Base-by-base conservation (phyloP, 2,113 vertebrate genomes). In the Spilogale gracilis region DNA sequence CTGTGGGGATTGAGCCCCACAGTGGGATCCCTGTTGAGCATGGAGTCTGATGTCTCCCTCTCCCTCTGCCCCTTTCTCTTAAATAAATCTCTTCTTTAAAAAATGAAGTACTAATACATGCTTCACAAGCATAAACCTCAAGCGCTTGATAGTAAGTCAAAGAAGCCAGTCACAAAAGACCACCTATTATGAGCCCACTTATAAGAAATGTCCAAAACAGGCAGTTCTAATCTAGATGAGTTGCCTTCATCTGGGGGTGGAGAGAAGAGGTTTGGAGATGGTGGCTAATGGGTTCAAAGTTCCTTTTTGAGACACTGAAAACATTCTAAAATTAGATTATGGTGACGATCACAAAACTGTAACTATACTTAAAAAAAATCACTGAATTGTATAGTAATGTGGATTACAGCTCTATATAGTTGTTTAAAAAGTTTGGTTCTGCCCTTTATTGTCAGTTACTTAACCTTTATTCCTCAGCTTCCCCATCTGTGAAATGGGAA, bases 281-380 rank as follows among this genome's bases (percentile, higher is more conserved):
- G 2, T 86, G 5, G 69, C 45, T 90, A 78, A 50, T 11, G 5
- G 5, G 3, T 82, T 69, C 30, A 67, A 79, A 21, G 48, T 83
- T 94, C 85, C 52, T 80, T 92, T 76, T 1, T 30, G 25, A 79
- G 32, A 84, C 45, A 13, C 80, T 63, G 50, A 60, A 96, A 92
- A 95, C 13, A 87, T 48, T 69, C 60, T 79, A 93, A 89, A 96
- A 58, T 90, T 48, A 80, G 25, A 96, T 79, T 63, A 73, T 8
- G 25, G 21, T 58, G 14, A 92, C 48, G 30, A 65, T 30, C 84
- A 3, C 13, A 96, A 80, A 89, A 78, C 25, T 61, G 16, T 78
- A 81, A 83, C 69, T 32, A 83, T 17, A 89, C 61, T 94, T 83
- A 82, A 69, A 61, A 61, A 61, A 61, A 61, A 61, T 32, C 58